Evolutionary conservation across 23 tunicate genomes (phyloP), one percentile per base, ranked within the genome.

Genomic region (Oikopleura dioica): DNA sequence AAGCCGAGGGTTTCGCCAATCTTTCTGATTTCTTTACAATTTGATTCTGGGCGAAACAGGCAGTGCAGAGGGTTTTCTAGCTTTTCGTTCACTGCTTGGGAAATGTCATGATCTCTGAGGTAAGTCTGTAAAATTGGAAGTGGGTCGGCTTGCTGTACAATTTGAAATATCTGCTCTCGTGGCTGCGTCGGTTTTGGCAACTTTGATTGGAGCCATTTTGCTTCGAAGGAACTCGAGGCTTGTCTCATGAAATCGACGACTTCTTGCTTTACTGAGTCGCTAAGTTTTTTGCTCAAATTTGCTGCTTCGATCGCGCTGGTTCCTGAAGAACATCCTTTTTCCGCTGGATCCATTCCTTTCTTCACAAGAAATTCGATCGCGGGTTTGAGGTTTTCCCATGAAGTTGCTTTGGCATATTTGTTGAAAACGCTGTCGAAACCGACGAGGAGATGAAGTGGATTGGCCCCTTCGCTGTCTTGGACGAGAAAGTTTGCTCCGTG

Each of bases 41-140:
- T 31, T 4, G 72, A 63, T 12, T 63, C 72, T 28, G 72, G 72
- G 5, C 72, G 72, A 28, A 63, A 63, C 26, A 63, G 33, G 33
- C 4, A 23, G 33, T 63, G 72, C 32, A 63, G 72, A 63, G 72
- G 72, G 26, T 63, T 63, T 63, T 63, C 72, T 12, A 63, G 72
- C 72, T 63, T 63, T 28, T 63, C 33, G 33, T 63, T 63, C 5
- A 2, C 5, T 16, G 26, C 26, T 63, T 28, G 72, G 26, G 72
- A 63, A 63, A 63, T 63, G 26, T 63, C 72, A 28, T 63, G 16
- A 2, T 63, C 72, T 63, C 33, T 44, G 55, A 44, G 55, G 55
- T 44, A 44, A 9, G 16, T 44, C 16, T 44, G 55, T 9, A 16
- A 44, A 44, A 44, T 44, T 44, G 55, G 72, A 63, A 28, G 26